Evolutionary conservation across 2,113 vertebrate species (phyloP), one percentile per base, ranked within the genome.

Genomic region (Tinamus guttatus): DNA sequence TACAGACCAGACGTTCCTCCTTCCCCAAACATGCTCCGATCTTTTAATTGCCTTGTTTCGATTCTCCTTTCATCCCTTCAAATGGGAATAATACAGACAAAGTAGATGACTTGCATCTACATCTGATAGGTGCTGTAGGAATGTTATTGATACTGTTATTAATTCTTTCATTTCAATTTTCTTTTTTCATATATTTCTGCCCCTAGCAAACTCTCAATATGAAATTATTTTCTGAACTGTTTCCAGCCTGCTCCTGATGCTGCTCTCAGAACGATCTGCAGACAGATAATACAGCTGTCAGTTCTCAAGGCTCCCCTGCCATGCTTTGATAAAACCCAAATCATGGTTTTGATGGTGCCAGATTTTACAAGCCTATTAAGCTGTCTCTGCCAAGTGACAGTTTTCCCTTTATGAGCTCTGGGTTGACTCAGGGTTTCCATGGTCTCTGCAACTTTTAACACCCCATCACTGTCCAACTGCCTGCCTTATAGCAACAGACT

Each of bases 231-330:
- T 76, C 92, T 85, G 85, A 90, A 41, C 74, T 36, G 74, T 90
- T 96, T 84, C 88, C 92, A 96, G 90, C 21, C 83, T 82, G 85
- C 49, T 95, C 77, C 93, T 93, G 83, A 51, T 45, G 92, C 34
- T 90, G 81, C 74, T 93, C 83, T 90, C 83, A 36, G 83, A 86
- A 38, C 14, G 83, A 95, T 94, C 77, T 76, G 77, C 75, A 58
- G 94, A 75, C 84, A 92, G 96, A 95, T 94, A 95, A 95, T 70
- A 90, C 95, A 96, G 93, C 92, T 97, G 96, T 96, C 88, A 94
- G 76, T 95, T 96, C 92, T 89, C 92, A 90, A 87, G 92, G 86
- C 88, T 96, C 62, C 80, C 34, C 90, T 92, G 88, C 94, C 86
- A 90, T 90, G 85, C 94, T 93, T 92, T 95, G 94, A 95, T 85